phyloP scores from a whole-genome alignment of 2,797 vertebrate species.

The Cyprinella venusta region DNA sequence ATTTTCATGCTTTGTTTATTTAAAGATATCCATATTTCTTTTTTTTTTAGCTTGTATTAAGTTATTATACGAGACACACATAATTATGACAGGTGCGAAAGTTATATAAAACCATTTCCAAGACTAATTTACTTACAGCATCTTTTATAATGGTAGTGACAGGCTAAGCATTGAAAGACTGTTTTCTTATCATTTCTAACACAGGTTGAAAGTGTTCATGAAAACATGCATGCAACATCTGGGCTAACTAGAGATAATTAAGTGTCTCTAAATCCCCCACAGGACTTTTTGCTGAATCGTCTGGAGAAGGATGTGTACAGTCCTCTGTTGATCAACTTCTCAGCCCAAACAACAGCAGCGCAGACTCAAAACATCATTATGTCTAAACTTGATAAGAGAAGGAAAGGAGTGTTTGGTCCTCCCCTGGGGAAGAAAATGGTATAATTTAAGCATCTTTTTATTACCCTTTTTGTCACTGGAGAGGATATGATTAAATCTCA shows the following conservation, averaged over 20 bases:
- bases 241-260: conserved; percentile 14
- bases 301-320: conserved; percentile 87
- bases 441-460: conserved; percentile 34
- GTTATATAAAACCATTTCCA: not conserved
- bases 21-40: not conserved
- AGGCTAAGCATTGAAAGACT: not conserved
- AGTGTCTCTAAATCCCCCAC: conserved; percentile 52
- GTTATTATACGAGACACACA: no score
- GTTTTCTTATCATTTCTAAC: conserved; percentile 19
- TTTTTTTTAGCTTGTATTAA: not conserved
- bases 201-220: conserved; percentile 12
- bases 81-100: not conserved
- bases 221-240: conserved; percentile 1
- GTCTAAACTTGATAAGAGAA: conserved; percentile 91
- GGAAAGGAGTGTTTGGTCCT: conserved; percentile 88
- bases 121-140: not conserved
- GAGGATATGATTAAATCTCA: not conserved
- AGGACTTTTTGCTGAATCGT: conserved; percentile 90
- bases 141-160: not conserved
- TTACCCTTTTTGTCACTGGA: not conserved
- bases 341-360: conserved; percentile 93
- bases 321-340: conserved; percentile 91
- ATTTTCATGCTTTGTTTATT: conserved; percentile 31
- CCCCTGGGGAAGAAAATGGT: conserved; percentile 89
- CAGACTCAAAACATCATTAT: conserved; percentile 93